Conservation (phyloP, 2,888 invertebrate species). For the Acanthosoma haemorrhoidale region DNA sequence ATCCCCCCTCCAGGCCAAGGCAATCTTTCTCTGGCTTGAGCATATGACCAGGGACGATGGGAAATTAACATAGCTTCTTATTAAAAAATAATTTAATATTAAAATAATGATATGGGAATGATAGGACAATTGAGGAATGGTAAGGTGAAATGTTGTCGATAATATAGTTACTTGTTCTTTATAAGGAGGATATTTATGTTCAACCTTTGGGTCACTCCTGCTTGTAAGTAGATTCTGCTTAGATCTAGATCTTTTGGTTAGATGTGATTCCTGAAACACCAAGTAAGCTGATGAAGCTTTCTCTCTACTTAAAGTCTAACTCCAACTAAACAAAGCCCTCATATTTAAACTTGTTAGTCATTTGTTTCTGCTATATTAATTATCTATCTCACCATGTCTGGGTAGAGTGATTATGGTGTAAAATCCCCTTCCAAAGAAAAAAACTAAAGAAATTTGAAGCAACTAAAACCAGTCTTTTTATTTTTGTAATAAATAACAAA, state of each 20-base stretch:
- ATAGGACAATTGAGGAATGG: background rate
- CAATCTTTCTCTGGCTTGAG: too few species aligned
- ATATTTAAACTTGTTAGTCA: background rate
- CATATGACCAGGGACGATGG: too few species aligned
- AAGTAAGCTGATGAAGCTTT: background rate
- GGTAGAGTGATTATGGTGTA: too few species aligned
- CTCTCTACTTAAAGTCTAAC: background rate
- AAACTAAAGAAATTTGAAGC: too few species aligned
- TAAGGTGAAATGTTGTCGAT: background rate
- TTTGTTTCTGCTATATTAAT: too few species aligned
- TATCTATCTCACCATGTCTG: too few species aligned
- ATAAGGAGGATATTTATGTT: constrained; percentile 28
- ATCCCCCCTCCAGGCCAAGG: too few species aligned
- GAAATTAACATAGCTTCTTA: too few species aligned
- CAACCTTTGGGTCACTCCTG: constrained; percentile 32
- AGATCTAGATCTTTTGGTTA: background rate
- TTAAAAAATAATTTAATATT: background rate
- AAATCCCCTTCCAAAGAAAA: too few species aligned
- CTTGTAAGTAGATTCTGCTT: constrained; percentile 25
- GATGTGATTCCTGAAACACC: constrained; percentile 11
- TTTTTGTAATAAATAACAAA: too few species aligned
- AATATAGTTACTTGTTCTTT: constrained; percentile 33
- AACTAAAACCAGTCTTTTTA: too few species aligned
- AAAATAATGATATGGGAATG: background rate
- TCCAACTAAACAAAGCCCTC: background rate